phyloP scores from a whole-genome alignment of 2,113 vertebrate species.

The Tricholaema leucomelas region DNA sequence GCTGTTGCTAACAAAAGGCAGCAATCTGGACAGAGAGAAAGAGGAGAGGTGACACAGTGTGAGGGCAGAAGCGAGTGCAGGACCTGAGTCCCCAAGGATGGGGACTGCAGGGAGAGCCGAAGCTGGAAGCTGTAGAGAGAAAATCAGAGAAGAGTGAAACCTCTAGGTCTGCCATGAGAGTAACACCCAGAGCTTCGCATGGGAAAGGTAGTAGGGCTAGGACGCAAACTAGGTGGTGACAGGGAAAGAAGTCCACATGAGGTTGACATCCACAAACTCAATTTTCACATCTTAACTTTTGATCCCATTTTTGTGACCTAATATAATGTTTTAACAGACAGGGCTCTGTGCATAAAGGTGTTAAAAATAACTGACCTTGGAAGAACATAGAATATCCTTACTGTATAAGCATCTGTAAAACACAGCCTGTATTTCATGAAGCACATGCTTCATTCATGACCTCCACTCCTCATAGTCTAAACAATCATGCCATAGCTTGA shows the following conservation, averaged over 20 bases:
- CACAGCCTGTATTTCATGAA: neutral
- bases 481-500: neutral
- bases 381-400: neutral
- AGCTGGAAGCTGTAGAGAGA: neutral
- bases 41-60: neutral
- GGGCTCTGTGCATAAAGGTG: neutral
- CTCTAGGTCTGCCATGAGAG: neutral
- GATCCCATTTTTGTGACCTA: slow-evolving; percentile 23
- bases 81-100: neutral
- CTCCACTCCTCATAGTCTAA: neutral
- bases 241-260: neutral
- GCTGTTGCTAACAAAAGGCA: neutral
- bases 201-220: neutral
- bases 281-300: slow-evolving; percentile 32
- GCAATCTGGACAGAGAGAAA: neutral
- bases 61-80: neutral
- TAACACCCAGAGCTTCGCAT: neutral
- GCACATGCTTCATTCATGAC: neutral
- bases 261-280: neutral
- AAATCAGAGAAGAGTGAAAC: neutral
- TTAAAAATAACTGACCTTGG: slow-evolving; percentile 58
- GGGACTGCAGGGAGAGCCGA: neutral
- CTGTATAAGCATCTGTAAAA: neutral
- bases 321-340: neutral
- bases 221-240: neutral